phyloP scores from a whole-genome alignment of 1,140 invertebrate genomes.

The Zaprionus vittiger region DNA sequence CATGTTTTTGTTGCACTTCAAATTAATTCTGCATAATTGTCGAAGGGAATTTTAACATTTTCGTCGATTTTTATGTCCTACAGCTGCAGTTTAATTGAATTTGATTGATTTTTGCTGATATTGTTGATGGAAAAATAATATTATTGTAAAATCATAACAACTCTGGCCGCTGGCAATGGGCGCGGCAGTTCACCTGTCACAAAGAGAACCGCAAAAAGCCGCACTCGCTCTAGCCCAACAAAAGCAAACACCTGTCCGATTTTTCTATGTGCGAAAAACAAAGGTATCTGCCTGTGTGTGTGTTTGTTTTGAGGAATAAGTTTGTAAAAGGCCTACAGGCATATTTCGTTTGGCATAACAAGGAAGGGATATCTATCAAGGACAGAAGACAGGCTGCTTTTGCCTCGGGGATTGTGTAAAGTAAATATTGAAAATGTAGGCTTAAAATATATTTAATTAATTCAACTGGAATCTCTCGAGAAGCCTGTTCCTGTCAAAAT shows the following conservation, averaged over 20 bases:
- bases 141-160: conserved; percentile 80
- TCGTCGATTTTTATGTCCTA: conserved; percentile 51
- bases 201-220: conserved; percentile 18
- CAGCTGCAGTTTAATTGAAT: conserved; percentile 75
- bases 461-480: not conserved
- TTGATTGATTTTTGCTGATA: conserved; percentile 81
- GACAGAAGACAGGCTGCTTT: not conserved
- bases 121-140: conserved; percentile 81
- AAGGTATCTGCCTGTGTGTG: conserved; percentile 7
- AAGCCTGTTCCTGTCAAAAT: conserved; percentile 30
- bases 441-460: not conserved
- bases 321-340: conserved; percentile 28
- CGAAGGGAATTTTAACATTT: conserved; percentile 25
- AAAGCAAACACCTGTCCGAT: conserved; percentile 50
- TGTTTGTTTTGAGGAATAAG: not conserved
- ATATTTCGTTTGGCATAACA: not conserved
- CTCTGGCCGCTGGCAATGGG: conserved; percentile 15
- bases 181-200: conserved; percentile 16
- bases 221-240: conserved; percentile 8
- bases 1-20: conserved; percentile 35
- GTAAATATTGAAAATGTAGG: too few relatives aligned
- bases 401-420: too few relatives aligned
- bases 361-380: not conserved
- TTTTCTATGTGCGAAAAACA: conserved; percentile 8
- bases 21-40: conserved; percentile 70